phyloP scores from a whole-genome alignment of 2,113 vertebrate species.

The Notiomystis cincta region DNA sequence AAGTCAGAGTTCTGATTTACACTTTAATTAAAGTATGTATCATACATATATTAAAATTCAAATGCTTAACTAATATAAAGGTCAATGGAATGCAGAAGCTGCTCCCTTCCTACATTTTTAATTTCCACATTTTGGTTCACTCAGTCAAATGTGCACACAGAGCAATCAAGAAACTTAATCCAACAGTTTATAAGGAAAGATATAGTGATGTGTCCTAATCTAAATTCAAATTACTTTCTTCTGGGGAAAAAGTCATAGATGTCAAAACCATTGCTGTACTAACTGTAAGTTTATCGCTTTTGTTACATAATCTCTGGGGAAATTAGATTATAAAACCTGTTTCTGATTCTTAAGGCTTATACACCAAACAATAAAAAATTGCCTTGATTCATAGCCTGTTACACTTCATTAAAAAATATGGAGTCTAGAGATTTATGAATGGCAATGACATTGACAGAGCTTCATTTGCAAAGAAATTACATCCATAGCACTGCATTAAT shows the following conservation, averaged over 20 bases:
- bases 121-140: neutral
- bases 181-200: conserved; percentile 1
- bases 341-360: neutral
- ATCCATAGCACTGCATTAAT: neutral
- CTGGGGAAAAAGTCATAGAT: neutral
- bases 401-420: neutral
- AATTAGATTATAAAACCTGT: neutral
- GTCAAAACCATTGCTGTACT: neutral
- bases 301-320: neutral
- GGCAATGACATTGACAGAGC: neutral
- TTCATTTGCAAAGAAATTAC: conserved; percentile 33
- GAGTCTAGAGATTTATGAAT: neutral
- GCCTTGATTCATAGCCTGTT: neutral
- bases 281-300: conserved; percentile 1
- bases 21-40: conserved; percentile 39
- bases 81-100: conserved; percentile 7
- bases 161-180: neutral
- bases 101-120: neutral
- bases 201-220: neutral
- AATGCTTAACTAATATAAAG: conserved; percentile 34
- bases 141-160: neutral
- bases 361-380: neutral
- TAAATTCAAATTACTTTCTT: conserved; percentile 45
- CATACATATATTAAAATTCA: conserved; percentile 7
- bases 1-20: neutral